These are phyloP conservation scores for Sorex fumeus DNA, from an alignment of 2,113 vertebrate genomes.

Conservation along the genomic window DNA sequence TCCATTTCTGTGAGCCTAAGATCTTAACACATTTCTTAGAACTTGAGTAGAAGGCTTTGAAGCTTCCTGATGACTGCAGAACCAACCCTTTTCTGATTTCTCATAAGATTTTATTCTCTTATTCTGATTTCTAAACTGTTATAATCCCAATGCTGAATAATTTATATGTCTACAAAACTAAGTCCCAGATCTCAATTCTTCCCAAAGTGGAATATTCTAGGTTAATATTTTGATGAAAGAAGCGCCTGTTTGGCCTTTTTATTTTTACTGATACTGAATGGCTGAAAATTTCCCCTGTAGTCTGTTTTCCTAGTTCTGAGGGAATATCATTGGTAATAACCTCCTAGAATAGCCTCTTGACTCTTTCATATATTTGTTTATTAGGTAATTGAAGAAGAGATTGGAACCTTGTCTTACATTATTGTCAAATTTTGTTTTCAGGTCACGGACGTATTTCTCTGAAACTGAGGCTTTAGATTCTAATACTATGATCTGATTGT, in stretches of 20 bases:
- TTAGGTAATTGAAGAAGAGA: not conserved
- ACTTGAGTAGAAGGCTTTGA: not conserved
- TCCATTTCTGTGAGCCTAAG: not conserved
- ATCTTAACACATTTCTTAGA: not conserved
- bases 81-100: not conserved
- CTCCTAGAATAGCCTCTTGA: not conserved
- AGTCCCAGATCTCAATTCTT: conserved; percentile 50
- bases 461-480: not conserved
- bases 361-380: not conserved
- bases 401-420: not conserved
- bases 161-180: conserved; percentile 26
- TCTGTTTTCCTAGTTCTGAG: not conserved
- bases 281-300: not conserved
- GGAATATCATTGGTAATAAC: conserved; percentile 1
- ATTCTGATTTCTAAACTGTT: conserved; percentile 42
- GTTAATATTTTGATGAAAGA: conserved; percentile 66
- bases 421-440: not conserved
- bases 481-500: not conserved
- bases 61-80: not conserved
- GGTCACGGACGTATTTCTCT: not conserved
- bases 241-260: conserved; percentile 51
- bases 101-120: not conserved
- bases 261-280: not conserved
- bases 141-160: conserved; percentile 44
- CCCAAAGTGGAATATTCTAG: conserved; percentile 24